Evolutionary conservation across 2,888 invertebrate genomes (phyloP), one percentile per base, ranked within the genome.

Genomic region (Troides oblongomaculatus): DNA sequence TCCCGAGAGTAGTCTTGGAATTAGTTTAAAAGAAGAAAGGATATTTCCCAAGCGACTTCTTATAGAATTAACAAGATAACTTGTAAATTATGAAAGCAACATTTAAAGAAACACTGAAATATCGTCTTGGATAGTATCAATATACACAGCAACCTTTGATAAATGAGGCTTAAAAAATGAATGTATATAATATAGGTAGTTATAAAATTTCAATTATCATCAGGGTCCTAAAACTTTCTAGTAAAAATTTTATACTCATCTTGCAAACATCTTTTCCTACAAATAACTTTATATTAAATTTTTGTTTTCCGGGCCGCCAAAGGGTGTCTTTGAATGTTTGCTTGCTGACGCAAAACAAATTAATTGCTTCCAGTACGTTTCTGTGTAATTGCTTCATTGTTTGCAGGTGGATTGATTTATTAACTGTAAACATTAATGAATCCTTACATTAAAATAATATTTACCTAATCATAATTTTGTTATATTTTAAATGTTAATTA

Each of bases 331-430:
- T 84, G 85, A 84, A 81, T 82, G 85, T 78, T 76, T 83, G 87
- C 73, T 82, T 87, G 84, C 73, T 77, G 85, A 84, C 79, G 88
- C 86, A 87, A 90, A 89, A 88, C 87, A 89, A 90, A 91, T 90
- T 92, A 90, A 91, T 92, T 91, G 90, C 87, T 85, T 88, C 90
- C 84, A 89, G 87, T 88, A 87, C 87, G 86, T 86, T 83, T 83
- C 83, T 85, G 83, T 81, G 85, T 90, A 90, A 91, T 91, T 90
- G 89, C 89, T 88, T 88, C 90, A 87, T 90, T 87, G 82, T 84
- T 81, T 82, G 81, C 81, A 80, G 76, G 76, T 79, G 84, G 81
- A 88, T 88, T 85, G 86, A 90, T 89, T 89, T 88, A 89, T 84
- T 90, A 90, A 91, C 90, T 90, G 88, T 88, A 89, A 85, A 85